A percentile compares a stretch with the other conserved stretches of the same genome.
These are phyloP conservation scores for Oscheius sp. DNA, from an alignment of 2,888 invertebrate genomes.

Conservation along the genomic window DNA sequence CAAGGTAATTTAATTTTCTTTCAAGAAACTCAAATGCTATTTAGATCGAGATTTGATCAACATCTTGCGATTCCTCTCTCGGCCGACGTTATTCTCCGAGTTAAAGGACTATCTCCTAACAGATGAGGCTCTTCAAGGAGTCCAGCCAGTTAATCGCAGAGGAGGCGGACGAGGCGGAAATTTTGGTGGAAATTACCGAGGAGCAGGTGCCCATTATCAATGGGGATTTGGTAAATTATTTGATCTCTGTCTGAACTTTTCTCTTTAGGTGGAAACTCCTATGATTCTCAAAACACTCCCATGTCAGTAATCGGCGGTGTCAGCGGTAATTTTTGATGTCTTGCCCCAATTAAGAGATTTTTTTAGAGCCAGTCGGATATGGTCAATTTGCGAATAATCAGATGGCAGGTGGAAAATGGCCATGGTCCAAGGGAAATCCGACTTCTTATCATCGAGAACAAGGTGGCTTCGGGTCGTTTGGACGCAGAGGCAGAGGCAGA, in stretches of 20 bases:
- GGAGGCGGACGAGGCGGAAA: neutral
- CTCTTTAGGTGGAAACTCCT: too few species aligned
- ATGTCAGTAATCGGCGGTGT: too few species aligned
- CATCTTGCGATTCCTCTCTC: neutral
- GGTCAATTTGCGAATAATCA: too few species aligned
- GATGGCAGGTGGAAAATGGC: too few species aligned
- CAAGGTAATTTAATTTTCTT: slow-evolving; percentile 3
- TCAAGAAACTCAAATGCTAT: neutral
- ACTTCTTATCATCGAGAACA: too few species aligned
- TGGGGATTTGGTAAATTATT: neutral
- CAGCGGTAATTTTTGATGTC: too few species aligned
- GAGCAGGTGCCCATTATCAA: neutral
- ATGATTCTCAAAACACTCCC: too few species aligned
- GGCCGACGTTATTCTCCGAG: neutral
- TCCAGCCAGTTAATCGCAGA: neutral
- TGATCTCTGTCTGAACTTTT: neutral
- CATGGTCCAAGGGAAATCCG: too few species aligned
- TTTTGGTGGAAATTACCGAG: neutral
- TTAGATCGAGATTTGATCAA: neutral
- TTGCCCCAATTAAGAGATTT: too few species aligned
- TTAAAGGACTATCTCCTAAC: neutral
- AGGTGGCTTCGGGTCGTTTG: too few species aligned
- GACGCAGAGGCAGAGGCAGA: too few species aligned
- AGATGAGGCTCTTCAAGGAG: neutral
- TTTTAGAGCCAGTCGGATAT: too few species aligned